Percentiles rank a stretch among this genome's conserved stretches.
phyloP scores from a whole-genome alignment of 2,888 invertebrate genomes.

The Pachydiplax longipennis region DNA sequence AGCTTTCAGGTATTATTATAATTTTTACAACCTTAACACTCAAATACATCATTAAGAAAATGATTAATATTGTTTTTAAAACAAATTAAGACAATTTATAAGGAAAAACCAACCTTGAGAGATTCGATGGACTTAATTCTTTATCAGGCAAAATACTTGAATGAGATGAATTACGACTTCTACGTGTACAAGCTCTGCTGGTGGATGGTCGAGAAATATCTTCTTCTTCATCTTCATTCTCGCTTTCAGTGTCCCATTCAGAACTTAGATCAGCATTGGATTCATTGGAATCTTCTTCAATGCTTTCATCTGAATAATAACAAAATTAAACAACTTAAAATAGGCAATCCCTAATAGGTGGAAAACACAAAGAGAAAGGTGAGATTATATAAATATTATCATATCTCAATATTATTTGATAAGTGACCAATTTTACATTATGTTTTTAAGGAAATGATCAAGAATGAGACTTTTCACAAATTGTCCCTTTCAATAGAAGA shows the following conservation, averaged over 20 bases:
- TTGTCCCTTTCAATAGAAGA: no score
- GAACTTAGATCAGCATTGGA: background rate
- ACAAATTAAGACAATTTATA: background rate
- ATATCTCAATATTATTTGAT: no score
- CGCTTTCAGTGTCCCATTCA: conserved; percentile 20
- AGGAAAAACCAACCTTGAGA: background rate
- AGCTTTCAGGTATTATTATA: no score
- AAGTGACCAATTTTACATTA: background rate
- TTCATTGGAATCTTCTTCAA: background rate
- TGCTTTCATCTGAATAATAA: background rate
- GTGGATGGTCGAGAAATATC: conserved; percentile 11
- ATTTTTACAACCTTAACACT: no score
- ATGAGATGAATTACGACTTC: background rate
- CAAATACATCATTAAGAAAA: no score
- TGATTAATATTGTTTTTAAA: no score
- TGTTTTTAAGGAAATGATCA: background rate
- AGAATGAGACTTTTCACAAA: no score
- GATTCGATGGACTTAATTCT: background rate
- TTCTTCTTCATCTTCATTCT: background rate
- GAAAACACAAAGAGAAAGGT: background rate
- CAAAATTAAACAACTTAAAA: background rate
- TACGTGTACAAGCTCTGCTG: background rate
- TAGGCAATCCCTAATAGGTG: background rate
- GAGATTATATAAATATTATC: no score
- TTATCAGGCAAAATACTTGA: background rate